Base-by-base conservation (phyloP, 2,888 invertebrate species). In the Deroplatys truncata region DNA sequence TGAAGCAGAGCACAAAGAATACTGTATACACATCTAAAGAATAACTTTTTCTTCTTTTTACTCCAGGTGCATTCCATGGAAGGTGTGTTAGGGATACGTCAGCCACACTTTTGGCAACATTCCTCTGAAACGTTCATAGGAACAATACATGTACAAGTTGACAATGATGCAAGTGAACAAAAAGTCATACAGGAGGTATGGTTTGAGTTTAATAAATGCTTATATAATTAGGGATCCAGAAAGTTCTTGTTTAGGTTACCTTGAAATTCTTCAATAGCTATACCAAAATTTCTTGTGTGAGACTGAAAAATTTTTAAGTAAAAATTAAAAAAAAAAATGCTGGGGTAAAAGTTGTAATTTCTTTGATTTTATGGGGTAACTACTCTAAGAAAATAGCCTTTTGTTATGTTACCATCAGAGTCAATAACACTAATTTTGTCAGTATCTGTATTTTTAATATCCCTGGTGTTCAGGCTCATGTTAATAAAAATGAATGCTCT, bases 51-150 rank as follows among this genome's bases (percentile, higher is more conserved):
- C 15, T 20, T 5, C 4, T 20, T 72, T 72, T 20, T 72, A 20
- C n/a, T 28, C 16, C 28, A 91, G 91, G 90, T 91, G 9, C 31
- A 72, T 28, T 72, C 82, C 43, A n/a, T 90, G 16, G 90, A 91
- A 84, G 91, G 90, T 56, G 90, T 91, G 13, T 56, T 89, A 29
- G 88, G 90, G 3, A 89, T 91, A 25, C 88, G 88, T 0, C 90
- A 91, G 85, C 90, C 89, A 31, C 90, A 90, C 86, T 90, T 91
- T 56, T 91, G 91, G 91, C 91, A 90, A 82, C 91, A 91, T 88
- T 88, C 90, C 20, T 89, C 89, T 29, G 89, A 90, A 16, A 87
- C 82, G 25, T 89, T 84, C 82, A 88, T 89, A 85, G 91, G 91
- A 5, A 89, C 90, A 13, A 5, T 91, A 72, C 91, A 91, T 84